phyloP scores from a whole-genome alignment of 2,113 vertebrate species.

The Pollimyrus isidori region DNA sequence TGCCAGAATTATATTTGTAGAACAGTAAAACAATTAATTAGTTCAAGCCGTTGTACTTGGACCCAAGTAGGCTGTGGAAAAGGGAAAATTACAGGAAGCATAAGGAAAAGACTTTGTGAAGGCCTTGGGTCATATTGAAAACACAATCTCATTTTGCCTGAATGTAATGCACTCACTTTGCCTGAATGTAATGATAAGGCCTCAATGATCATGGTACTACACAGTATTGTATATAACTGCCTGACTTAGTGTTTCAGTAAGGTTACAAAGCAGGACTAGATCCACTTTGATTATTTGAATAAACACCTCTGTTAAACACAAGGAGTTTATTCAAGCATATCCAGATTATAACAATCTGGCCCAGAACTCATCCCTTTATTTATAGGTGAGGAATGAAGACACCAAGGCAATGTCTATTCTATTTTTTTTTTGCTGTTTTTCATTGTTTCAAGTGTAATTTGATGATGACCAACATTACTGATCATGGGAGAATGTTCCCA shows the following conservation, averaged over 20 bases:
- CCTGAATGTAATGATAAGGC: neutral
- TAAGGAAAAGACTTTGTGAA: neutral
- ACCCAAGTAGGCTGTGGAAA: neutral
- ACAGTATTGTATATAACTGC: neutral
- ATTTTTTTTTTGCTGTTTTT: conserved; percentile 29
- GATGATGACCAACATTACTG: conserved; percentile 29
- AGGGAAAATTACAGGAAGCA: neutral
- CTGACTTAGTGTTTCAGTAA: neutral
- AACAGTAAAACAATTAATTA: neutral
- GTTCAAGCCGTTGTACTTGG: conserved; percentile 2
- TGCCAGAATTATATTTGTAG: neutral
- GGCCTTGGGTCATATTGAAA: neutral
- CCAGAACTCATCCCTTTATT: conserved; percentile 23
- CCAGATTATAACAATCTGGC: conserved; percentile 32
- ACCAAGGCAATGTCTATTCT: conserved; percentile 11
- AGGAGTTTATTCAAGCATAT: conserved; percentile 15
- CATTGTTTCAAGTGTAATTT: conserved; percentile 49
- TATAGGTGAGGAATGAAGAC: conserved; percentile 6
- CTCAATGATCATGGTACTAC: neutral
- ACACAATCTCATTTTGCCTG: neutral
- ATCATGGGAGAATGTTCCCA: conserved; percentile 65
- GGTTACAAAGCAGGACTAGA: neutral
- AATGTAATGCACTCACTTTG: neutral
- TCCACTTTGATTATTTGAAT: conserved; percentile 12
- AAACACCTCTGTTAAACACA: conserved; percentile 15